phyloP scores from a whole-genome alignment of 1,140 invertebrate genomes.

The Laupala kohalensis region DNA sequence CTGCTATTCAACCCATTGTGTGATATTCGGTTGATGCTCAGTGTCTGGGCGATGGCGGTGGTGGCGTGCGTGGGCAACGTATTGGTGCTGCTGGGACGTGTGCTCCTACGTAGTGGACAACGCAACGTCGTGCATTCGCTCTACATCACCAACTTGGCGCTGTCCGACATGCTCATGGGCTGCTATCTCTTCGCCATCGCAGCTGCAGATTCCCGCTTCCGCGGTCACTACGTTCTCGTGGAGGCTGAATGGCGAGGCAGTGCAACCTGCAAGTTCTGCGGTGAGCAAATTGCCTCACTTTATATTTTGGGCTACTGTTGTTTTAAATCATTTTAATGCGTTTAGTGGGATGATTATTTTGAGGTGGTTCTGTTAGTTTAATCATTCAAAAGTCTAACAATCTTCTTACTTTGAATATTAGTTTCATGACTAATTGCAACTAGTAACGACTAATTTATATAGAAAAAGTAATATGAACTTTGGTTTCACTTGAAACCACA shows the following conservation, averaged over 20 bases:
- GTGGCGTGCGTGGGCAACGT: slow-evolving; percentile 47
- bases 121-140: slow-evolving; percentile 41
- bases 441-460: too few species aligned
- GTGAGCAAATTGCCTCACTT: too few species aligned
- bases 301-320: too few species aligned
- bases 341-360: too few species aligned
- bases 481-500: too few species aligned
- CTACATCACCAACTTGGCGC: slow-evolving; percentile 47
- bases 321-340: too few species aligned
- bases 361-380: too few species aligned
- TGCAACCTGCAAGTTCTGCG: slow-evolving; percentile 35
- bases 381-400: too few species aligned
- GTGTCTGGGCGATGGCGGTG: slow-evolving; percentile 52
- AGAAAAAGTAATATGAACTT: too few species aligned
- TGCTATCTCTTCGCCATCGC: slow-evolving; percentile 53
- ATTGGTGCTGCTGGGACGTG: slow-evolving; percentile 45
- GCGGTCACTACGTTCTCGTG: slow-evolving; percentile 42
- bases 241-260: slow-evolving; percentile 45
- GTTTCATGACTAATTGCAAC: too few species aligned
- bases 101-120: slow-evolving; percentile 29
- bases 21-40: slow-evolving; percentile 19
- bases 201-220: slow-evolving; percentile 40
- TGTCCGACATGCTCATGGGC: slow-evolving; percentile 56
- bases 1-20: neutral
- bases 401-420: too few species aligned